phyloP scores from a whole-genome alignment of 2,113 vertebrate species.

The Cryptotis parvus region DNA sequence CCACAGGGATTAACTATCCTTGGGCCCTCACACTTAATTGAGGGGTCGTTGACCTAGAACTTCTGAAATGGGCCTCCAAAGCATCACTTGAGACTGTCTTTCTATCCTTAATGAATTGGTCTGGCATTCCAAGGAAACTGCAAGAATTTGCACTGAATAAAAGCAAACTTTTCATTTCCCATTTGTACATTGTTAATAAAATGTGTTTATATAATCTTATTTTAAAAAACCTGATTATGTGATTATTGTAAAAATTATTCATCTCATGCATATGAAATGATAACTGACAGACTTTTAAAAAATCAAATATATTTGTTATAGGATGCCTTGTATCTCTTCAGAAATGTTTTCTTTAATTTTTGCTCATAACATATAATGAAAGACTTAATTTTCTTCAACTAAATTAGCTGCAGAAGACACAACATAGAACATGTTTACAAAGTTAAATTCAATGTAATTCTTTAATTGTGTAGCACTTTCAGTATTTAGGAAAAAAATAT shows the following conservation, averaged over 20 bases:
- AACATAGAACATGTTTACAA: neutral
- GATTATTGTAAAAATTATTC: neutral
- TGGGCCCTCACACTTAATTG: too few species aligned
- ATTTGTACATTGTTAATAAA: constrained; percentile 40
- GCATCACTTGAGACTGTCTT: too few species aligned
- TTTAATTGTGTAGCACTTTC: neutral
- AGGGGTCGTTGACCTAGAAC: too few species aligned
- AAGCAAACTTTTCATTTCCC: constrained; percentile 49
- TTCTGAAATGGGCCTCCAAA: too few species aligned
- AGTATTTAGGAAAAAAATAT: constrained; percentile 27
- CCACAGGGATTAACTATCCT: too few species aligned
- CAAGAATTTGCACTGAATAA: constrained; percentile 50
- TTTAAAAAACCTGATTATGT: constrained; percentile 59
- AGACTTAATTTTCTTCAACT: constrained; percentile 10
- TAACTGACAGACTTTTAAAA: constrained; percentile 45
- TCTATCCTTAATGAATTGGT: neutral
- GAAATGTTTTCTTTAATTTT: constrained; percentile 40
- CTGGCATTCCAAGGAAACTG: constrained; percentile 38
- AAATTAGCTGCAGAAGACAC: neutral
- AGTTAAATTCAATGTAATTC: neutral
- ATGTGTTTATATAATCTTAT: constrained; percentile 62
- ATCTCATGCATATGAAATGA: constrained; percentile 50
- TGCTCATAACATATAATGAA: neutral
- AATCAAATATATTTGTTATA: neutral
- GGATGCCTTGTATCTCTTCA: neutral